Conservation (phyloP, 2,113 vertebrate species). For the Platichthys flesus region DNA sequence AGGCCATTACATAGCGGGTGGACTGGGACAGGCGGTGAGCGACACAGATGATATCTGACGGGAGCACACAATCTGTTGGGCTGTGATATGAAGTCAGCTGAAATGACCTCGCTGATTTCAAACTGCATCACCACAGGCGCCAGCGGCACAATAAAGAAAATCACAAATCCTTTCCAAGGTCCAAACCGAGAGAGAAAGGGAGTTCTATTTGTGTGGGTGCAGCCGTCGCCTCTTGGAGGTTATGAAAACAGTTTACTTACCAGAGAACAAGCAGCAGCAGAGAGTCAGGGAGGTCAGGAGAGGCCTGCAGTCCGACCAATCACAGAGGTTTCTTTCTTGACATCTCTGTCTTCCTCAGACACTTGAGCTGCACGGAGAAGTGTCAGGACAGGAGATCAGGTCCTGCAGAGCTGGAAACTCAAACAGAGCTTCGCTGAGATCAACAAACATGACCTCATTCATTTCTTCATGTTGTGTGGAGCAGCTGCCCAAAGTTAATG, state of each 20-base stretch:
- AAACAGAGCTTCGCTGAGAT: not conserved
- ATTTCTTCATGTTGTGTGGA: not conserved
- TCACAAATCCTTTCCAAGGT: not conserved
- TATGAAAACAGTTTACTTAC: not conserved
- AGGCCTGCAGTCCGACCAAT: too few species aligned
- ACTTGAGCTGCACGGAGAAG: not conserved
- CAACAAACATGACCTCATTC: not conserved
- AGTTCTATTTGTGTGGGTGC: not conserved
- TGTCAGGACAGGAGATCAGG: not conserved
- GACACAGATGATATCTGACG: slow-evolving; percentile 1
- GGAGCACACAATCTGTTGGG: not conserved
- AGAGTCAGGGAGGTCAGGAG: too few species aligned
- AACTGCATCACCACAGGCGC: too few species aligned
- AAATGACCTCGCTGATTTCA: too few species aligned
- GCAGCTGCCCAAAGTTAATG: not conserved
- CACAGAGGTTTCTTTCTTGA: too few species aligned
- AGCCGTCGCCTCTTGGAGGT: not conserved
- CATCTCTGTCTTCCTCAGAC: too few species aligned
- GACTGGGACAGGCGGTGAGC: not conserved
- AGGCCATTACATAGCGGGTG: slow-evolving; percentile 8
- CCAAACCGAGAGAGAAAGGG: not conserved
- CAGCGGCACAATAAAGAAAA: not conserved
- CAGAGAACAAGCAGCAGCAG: too few species aligned
- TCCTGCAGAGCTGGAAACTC: not conserved
- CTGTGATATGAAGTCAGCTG: not conserved